These are phyloP conservation scores for Eciton burchellii DNA, from an alignment of 1,140 invertebrate genomes.

Conservation along the genomic window DNA sequence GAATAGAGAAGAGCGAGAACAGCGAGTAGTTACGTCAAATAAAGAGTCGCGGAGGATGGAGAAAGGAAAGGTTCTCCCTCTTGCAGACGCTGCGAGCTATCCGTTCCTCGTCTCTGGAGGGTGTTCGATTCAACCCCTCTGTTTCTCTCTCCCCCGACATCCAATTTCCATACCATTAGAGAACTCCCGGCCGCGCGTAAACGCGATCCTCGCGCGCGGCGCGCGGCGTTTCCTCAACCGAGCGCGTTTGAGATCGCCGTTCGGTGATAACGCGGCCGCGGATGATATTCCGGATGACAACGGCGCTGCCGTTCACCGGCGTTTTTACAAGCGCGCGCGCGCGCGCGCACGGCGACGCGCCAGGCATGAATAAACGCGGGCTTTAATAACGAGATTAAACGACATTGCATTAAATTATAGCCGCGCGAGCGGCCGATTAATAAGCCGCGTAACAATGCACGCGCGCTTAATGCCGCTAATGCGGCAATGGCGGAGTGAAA, in stretches of 20 bases:
- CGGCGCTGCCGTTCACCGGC: not conserved
- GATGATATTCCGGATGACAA: slow-evolving; percentile 14
- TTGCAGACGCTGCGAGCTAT: slow-evolving; percentile 29
- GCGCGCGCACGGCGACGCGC: not conserved
- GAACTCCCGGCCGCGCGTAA: slow-evolving; percentile 68
- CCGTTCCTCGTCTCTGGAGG: slow-evolving; percentile 48
- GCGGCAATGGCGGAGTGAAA: not conserved
- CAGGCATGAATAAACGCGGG: not conserved
- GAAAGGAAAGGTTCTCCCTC: not conserved
- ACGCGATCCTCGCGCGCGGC: slow-evolving; percentile 56
- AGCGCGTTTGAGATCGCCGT: slow-evolving; percentile 53
- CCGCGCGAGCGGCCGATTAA: slow-evolving; percentile 14
- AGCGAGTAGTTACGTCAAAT: slow-evolving; percentile 2
- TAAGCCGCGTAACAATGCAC: slow-evolving; percentile 11
- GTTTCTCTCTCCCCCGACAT: slow-evolving; percentile 80
- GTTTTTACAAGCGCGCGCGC: not conserved
- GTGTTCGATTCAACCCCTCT: slow-evolving; percentile 68
- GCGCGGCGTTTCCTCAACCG: slow-evolving; percentile 46
- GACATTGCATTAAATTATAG: slow-evolving; percentile 31
- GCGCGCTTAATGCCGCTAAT: slow-evolving; percentile 4
- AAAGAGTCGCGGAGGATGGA: slow-evolving; percentile 42
- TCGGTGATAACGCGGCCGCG: slow-evolving; percentile 56
- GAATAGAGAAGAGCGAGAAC: not conserved
- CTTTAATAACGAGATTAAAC: slow-evolving; percentile 26
- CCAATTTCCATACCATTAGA: slow-evolving; percentile 84